Evolutionary conservation across 2,113 vertebrate species (phyloP).

Genomic region (Montifringilla adamsi): DNA sequence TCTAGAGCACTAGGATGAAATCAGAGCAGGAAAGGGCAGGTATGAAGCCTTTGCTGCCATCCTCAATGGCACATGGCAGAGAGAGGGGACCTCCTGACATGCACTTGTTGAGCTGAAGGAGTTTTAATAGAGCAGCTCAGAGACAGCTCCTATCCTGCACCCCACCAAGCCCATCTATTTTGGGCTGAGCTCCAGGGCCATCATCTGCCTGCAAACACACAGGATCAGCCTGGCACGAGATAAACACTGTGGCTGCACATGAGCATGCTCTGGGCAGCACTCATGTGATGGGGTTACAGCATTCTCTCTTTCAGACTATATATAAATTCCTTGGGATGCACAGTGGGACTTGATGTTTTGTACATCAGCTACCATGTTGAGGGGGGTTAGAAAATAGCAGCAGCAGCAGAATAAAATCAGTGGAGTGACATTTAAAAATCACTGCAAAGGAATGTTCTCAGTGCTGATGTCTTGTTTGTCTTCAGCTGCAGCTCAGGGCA

Average conservation of each 20-base stretch:
- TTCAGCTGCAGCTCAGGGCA: not conserved
- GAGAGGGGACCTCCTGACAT: not conserved
- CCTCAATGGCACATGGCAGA: not conserved
- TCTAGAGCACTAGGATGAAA: not conserved
- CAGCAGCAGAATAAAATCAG: constrained; percentile 11
- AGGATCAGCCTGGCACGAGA: not conserved
- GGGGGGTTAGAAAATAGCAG: constrained; percentile 22
- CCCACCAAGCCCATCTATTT: not conserved
- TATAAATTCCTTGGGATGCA: constrained; percentile 1
- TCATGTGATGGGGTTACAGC: not conserved
- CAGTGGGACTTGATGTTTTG: constrained; percentile 2
- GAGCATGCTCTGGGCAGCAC: not conserved
- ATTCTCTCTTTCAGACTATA: not conserved
- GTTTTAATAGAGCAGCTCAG: not conserved
- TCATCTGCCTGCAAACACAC: not conserved
- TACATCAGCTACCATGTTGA: not conserved
- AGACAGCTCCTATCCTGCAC: not conserved
- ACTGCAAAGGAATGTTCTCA: constrained; percentile 63
- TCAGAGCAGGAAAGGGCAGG: not conserved
- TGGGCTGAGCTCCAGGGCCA: not conserved
- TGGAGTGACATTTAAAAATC: constrained; percentile 56
- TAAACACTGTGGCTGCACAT: not conserved
- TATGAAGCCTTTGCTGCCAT: not conserved
- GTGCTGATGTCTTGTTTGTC: constrained; percentile 32
- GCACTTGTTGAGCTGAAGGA: not conserved